Evolutionary conservation across 2,113 vertebrate genomes (phyloP).

Genomic region (Sminthopsis crassicaudata): DNA sequence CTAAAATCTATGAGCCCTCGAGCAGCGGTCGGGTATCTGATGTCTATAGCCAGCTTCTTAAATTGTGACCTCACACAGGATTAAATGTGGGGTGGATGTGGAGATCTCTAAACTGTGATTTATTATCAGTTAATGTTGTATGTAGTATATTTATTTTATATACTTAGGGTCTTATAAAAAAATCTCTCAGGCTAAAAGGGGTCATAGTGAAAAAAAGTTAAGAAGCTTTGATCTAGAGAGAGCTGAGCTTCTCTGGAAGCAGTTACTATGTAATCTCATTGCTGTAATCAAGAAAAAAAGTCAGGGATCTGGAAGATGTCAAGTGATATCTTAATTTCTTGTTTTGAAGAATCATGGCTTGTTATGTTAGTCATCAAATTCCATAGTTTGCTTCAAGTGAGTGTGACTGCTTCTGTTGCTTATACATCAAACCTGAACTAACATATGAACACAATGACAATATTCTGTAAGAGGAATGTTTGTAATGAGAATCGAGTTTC

Average conservation of each 20-base stretch:
- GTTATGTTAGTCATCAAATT: neutral
- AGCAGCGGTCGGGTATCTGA: neutral
- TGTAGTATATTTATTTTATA: too few relatives aligned
- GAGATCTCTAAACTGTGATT: too few relatives aligned
- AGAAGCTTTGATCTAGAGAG: neutral
- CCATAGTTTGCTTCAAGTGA: neutral
- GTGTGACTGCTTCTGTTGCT: neutral
- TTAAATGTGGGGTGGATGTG: too few relatives aligned
- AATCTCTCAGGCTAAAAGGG: too few relatives aligned
- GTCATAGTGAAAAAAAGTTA: too few relatives aligned
- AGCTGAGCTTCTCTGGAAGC: neutral
- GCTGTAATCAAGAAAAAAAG: neutral
- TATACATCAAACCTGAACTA: neutral
- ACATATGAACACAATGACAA: neutral
- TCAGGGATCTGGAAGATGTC: neutral
- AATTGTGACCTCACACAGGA: too few relatives aligned
- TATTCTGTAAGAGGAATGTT: neutral
- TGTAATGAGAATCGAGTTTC: neutral
- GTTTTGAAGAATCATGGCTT: neutral
- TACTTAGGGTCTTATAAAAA: too few relatives aligned
- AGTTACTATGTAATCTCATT: neutral
- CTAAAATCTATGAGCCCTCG: neutral
- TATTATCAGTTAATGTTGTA: too few relatives aligned
- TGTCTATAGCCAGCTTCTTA: neutral
- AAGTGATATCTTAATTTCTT: neutral